phyloP scores from a whole-genome alignment of 2,888 invertebrate species.

The Thymelicus acteon region DNA sequence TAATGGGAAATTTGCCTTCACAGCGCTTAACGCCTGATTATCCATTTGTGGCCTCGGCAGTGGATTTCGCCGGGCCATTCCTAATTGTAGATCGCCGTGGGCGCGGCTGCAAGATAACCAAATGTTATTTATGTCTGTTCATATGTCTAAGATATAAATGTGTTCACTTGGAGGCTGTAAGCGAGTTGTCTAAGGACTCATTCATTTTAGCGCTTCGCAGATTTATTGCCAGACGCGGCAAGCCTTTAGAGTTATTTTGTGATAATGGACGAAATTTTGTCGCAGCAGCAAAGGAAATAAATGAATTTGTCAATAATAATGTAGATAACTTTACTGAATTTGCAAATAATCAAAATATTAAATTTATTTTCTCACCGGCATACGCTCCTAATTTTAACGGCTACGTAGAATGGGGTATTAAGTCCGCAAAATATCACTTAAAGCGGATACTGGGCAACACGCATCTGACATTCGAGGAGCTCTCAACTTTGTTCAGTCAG shows the following conservation, averaged over 20 bases:
- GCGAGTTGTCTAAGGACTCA: too few species aligned
- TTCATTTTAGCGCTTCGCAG: too few species aligned
- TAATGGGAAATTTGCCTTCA: too few species aligned
- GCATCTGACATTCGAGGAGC: conserved; percentile 40
- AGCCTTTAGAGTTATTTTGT: conserved; percentile 38
- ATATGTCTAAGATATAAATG: too few species aligned
- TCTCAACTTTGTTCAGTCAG: conserved; percentile 38
- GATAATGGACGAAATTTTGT: conserved; percentile 43
- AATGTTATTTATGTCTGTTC: too few species aligned
- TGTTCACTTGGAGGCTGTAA: too few species aligned
- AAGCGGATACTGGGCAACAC: conserved; percentile 38
- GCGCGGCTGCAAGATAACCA: too few species aligned
- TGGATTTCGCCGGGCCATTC: too few species aligned
- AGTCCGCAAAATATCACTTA: conserved; percentile 39
- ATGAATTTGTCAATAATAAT: not conserved
- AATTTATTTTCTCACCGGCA: conserved; percentile 44
- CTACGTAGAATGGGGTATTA: conserved; percentile 38
- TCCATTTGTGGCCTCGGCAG: too few species aligned
- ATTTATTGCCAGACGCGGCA: conserved; percentile 40
- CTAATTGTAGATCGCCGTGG: too few species aligned
- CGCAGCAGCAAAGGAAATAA: not conserved
- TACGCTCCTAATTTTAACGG: conserved; percentile 42
- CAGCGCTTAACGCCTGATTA: too few species aligned
- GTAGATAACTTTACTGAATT: conserved; percentile 41
- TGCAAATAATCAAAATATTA: conserved; percentile 44